A percentile compares a stretch with the other conserved stretches of the same genome.
phyloP scores from a whole-genome alignment of 2,797 vertebrate species.

The Hoplostethus mediterraneus region DNA sequence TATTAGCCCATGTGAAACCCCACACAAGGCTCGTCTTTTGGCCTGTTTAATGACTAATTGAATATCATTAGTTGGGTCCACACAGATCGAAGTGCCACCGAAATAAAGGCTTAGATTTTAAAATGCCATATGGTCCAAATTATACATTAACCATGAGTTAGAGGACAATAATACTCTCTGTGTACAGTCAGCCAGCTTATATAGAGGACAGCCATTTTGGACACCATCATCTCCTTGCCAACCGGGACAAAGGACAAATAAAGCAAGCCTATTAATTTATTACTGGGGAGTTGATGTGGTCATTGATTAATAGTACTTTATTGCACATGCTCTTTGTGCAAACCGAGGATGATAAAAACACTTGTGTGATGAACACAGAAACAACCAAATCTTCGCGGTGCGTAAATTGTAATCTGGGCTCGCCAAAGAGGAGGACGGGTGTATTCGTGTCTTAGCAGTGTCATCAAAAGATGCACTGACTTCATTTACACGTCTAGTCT shows the following conservation, averaged over 20 bases:
- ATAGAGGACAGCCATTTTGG: slow-evolving; percentile 76
- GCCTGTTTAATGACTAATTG: slow-evolving; percentile 93
- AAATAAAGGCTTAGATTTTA: slow-evolving; percentile 85
- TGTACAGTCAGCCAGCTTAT: slow-evolving; percentile 72
- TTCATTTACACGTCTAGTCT: not conserved
- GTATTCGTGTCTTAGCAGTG: slow-evolving; percentile 10
- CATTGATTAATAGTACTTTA: slow-evolving; percentile 73
- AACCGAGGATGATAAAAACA: slow-evolving; percentile 60
- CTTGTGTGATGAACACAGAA: slow-evolving; percentile 22
- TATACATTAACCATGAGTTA: slow-evolving; percentile 95
- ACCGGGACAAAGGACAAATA: slow-evolving; percentile 77
- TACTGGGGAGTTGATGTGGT: slow-evolving; percentile 47
- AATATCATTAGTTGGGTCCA: slow-evolving; percentile 92
- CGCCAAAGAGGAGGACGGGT: slow-evolving; percentile 16
- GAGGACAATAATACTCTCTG: slow-evolving; percentile 80
- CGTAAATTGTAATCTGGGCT: slow-evolving; percentile 76
- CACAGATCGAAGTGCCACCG: slow-evolving; percentile 86
- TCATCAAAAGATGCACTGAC: not conserved
- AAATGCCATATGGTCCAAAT: slow-evolving; percentile 97
- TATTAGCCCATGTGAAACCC: slow-evolving; percentile 91
- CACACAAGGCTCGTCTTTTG: slow-evolving; percentile 86
- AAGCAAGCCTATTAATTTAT: slow-evolving; percentile 72
- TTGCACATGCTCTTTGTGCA: slow-evolving; percentile 48
- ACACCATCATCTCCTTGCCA: slow-evolving; percentile 86
- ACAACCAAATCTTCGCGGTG: slow-evolving; percentile 57